Evolutionary conservation across 2,888 invertebrate species (phyloP).

Genomic region (Rhopalosiphum nymphaeae): DNA sequence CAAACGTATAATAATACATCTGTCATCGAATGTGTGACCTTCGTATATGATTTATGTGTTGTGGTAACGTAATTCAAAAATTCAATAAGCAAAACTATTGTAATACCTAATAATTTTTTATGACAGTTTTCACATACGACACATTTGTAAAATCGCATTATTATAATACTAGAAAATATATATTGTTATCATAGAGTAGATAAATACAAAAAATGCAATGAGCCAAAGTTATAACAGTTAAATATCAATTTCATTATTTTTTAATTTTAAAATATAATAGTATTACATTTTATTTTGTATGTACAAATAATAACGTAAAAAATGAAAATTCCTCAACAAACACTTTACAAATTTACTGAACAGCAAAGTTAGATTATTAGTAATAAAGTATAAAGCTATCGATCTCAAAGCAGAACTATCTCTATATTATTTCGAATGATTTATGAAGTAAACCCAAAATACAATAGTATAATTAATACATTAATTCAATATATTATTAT

Average conservation of each 20-base stretch:
- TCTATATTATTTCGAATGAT: neutral
- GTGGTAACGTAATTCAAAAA: slow-evolving; percentile 4
- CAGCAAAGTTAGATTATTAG: neutral
- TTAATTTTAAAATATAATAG: neutral
- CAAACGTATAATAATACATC: slow-evolving; percentile 41
- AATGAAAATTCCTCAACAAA: neutral
- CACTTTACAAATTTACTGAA: neutral
- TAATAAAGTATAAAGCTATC: neutral
- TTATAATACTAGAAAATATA: neutral
- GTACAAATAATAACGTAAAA: neutral
- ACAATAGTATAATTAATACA: too few species aligned
- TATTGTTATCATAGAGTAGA: neutral
- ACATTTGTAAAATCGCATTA: neutral
- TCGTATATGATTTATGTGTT: slow-evolving; percentile 51
- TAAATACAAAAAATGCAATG: neutral
- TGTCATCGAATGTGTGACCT: slow-evolving; percentile 54
- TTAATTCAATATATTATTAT: too few species aligned
- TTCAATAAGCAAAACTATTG: slow-evolving; percentile 49
- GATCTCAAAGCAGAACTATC: neutral
- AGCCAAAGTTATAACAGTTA: neutral
- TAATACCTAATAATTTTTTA: neutral
- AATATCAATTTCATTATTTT: neutral
- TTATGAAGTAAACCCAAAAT: too few species aligned
- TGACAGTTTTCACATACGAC: neutral
- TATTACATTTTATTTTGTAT: neutral